Conservation (phyloP, 2,888 invertebrate species). For the Tenthredo livida region DNA sequence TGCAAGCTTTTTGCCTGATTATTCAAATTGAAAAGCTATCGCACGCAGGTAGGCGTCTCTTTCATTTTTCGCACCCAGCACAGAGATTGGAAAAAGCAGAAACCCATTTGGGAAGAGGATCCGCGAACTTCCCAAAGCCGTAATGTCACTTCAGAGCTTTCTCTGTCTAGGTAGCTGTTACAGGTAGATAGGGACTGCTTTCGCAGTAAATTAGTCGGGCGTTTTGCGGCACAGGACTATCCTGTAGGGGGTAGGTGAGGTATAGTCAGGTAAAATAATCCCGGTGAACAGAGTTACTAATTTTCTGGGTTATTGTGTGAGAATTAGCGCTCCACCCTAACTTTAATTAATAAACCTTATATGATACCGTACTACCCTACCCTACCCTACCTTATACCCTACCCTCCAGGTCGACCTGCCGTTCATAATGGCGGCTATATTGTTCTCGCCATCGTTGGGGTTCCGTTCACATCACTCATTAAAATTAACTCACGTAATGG, state of each 20-base stretch:
- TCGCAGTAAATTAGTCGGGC: constrained; percentile 22
- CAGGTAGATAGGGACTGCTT: constrained; percentile 10
- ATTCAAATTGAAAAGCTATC: constrained; percentile 32
- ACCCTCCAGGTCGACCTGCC: constrained; percentile 42
- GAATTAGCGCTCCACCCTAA: constrained; percentile 52
- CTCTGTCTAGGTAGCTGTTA: not conserved
- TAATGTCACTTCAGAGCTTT: not conserved
- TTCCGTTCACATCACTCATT: constrained; percentile 48
- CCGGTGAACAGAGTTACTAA: constrained; percentile 62
- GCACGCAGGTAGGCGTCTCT: not conserved
- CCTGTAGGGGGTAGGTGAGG: not conserved
- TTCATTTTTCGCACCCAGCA: not conserved
- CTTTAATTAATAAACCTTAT: constrained; percentile 55
- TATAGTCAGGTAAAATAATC: constrained; percentile 46
- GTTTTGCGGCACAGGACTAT: constrained; percentile 16
- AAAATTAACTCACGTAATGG: constrained; percentile 42
- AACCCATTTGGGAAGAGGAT: not conserved
- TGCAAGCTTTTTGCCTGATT: constrained; percentile 28
- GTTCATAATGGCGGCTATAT: constrained; percentile 46
- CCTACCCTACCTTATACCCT: not conserved
- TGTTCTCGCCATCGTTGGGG: constrained; percentile 38
- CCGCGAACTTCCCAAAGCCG: not conserved
- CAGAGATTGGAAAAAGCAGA: not conserved
- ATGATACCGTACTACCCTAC: constrained; percentile 37
- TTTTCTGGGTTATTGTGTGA: constrained; percentile 58